Percentiles rank a stretch among this genome's conserved stretches.
Evolutionary conservation across 2,888 invertebrate genomes (phyloP).

Genomic region (Papilio demoleus): DNA sequence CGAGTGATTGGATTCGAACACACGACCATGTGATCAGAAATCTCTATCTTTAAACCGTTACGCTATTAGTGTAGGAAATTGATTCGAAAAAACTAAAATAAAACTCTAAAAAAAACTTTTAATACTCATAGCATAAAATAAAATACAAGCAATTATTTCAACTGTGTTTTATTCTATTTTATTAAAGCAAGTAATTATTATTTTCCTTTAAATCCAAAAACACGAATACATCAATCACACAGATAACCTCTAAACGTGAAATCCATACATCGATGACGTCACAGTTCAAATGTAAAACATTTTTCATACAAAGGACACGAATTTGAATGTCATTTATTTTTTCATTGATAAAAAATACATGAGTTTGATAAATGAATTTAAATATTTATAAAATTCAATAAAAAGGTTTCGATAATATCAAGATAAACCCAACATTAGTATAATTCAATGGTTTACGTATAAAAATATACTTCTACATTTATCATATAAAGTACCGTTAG

Average conservation of each 20-base stretch:
- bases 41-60: too few species aligned
- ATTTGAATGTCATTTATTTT: slow-evolving; percentile 8
- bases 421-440: background rate
- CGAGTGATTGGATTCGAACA: too few species aligned
- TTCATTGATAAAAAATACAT: background rate
- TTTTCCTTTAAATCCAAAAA: background rate
- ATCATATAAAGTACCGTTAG: background rate
- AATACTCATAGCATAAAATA: too few species aligned
- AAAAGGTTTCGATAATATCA: slow-evolving; percentile 9
- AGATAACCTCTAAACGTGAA: background rate
- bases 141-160: too few species aligned
- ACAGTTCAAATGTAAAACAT: background rate
- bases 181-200: too few species aligned
- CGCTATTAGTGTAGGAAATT: too few species aligned
- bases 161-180: too few species aligned
- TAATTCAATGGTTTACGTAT: slow-evolving; percentile 12
- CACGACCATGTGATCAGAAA: too few species aligned
- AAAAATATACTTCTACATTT: background rate
- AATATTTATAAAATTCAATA: slow-evolving; percentile 6
- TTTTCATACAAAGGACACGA: background rate
- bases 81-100: too few species aligned
- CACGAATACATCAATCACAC: background rate
- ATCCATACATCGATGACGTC: background rate
- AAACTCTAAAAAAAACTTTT: too few species aligned
- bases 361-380: slow-evolving; percentile 22